phyloP scores from a whole-genome alignment of 1,140 invertebrate species.

The Nasonia giraulti region DNA sequence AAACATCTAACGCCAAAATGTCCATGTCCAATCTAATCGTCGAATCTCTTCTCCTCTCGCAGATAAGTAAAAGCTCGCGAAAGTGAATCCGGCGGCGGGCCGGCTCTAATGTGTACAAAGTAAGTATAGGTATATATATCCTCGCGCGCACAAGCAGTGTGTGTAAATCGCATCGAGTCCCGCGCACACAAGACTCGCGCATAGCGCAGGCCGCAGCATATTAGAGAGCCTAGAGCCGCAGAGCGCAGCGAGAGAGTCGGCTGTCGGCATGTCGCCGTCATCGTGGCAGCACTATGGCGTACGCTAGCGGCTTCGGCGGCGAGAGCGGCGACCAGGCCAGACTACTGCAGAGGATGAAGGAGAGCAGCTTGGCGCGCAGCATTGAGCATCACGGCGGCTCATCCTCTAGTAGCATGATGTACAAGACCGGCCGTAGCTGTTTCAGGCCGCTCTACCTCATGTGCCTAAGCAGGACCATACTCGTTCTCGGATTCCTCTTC shows the following conservation, averaged over 20 bases:
- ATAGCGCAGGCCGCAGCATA: no score
- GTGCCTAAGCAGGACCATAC: slow-evolving; percentile 46
- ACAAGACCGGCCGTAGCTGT: slow-evolving; percentile 42
- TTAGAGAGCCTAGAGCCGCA: no score
- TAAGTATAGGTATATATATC: no score
- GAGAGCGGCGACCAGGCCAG: slow-evolving; percentile 12
- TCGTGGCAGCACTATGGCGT: slow-evolving; percentile 7
- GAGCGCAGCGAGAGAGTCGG: neutral
- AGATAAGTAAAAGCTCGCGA: no score
- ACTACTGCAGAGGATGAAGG: slow-evolving; percentile 45
- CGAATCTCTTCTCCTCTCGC: no score
- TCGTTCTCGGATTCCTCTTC: slow-evolving; percentile 50
- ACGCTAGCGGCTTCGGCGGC: neutral
- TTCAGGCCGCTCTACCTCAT: slow-evolving; percentile 41
- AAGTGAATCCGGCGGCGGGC: no score
- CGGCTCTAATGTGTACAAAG: no score
- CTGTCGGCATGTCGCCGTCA: slow-evolving; percentile 11
- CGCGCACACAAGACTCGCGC: no score
- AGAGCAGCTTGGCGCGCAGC: slow-evolving; percentile 6
- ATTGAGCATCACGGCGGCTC: slow-evolving; percentile 6
- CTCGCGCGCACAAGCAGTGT: no score
- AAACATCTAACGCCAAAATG: no score
- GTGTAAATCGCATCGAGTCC: no score
- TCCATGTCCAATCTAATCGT: no score
- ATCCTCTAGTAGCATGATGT: slow-evolving; percentile 19